Percentiles rank a stretch among this genome's conserved stretches.
Evolutionary conservation across 2,797 vertebrate species (phyloP).

Genomic region (Hapalemur alaotrensis): DNA sequence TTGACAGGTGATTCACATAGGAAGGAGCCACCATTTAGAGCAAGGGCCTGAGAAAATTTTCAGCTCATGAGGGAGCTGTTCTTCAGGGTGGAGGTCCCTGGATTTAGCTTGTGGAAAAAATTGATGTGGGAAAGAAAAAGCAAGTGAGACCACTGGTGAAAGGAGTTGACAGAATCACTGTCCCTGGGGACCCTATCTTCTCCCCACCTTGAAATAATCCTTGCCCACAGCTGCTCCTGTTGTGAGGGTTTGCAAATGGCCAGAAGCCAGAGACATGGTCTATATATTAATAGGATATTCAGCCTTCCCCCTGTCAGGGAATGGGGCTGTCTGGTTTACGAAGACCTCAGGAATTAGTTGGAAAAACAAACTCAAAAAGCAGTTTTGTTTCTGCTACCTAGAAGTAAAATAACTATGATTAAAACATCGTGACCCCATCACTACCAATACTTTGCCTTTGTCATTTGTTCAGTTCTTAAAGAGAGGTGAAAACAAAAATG

Average conservation of each 20-base stretch:
- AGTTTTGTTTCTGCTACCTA: neutral
- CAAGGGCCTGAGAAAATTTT: neutral
- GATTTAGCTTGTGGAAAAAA: neutral
- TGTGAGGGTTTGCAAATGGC: neutral
- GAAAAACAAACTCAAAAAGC: neutral
- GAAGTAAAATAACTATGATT: neutral
- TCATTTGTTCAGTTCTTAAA: neutral
- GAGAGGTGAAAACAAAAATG: neutral
- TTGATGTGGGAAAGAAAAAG: neutral
- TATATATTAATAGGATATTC: neutral
- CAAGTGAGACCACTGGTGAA: neutral
- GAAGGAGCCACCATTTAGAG: neutral
- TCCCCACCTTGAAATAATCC: neutral
- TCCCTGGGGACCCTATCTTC: neutral
- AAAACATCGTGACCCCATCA: neutral
- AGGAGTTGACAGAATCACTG: neutral
- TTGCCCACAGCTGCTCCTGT: neutral
- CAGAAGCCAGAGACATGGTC: neutral
- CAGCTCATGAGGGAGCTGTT: neutral
- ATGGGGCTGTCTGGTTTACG: neutral
- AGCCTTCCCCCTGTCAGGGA: neutral
- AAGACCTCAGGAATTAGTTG: neutral
- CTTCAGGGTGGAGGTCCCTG: neutral
- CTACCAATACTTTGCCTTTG: neutral
- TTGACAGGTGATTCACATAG: neutral